Base-by-base conservation (phyloP, 2,888 invertebrate species). In the Kuschelorhynchus macadamiae region DNA sequence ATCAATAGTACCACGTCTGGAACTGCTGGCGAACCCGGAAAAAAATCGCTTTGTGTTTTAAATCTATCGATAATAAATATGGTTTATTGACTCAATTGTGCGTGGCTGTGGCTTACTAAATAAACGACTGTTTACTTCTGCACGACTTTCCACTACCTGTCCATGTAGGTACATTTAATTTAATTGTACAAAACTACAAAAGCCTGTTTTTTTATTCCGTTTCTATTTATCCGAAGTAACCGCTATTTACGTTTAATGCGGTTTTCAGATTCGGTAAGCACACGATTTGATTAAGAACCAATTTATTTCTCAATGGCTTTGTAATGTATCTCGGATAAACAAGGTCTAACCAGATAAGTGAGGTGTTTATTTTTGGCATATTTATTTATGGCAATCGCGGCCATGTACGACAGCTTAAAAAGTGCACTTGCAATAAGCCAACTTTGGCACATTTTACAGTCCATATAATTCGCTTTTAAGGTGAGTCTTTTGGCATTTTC, bases 281-380 rank as follows among this genome's bases (percentile, higher is more conserved):
- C 42, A 57, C 46, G 16, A 11, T 21, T 41, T 59, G 57, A 59
- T 65, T 65, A 65, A 65, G 59, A 65, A 65, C 36, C 59, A 59
- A 65, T 65, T 65, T 65, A 52, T 65, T 63, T 63, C 47, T 39
- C 63, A 63, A 56, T 63, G 62, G 53, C 52, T 62, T 62, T 50
- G 41, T 60, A 60, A 60, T 41, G 49, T 32, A 60, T 50, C 60
- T 64, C 44, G 65, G 33, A 39, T 5, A 20, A 32, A 41, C 64
- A 65, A 65, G 56, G 56, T 50, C 46, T 46, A 56, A 46, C 57
- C 57, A 39, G 57, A 57, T 50, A 49, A 50, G 50, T 41, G 55
- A 65, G 52, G 50, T 65, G 65, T 59, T 59, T 59, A 65, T 59
- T 52, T 65, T 65, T 52, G 65, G 65, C 50, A 59, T 59, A 50